Evolutionary conservation across 1,140 invertebrate genomes (phyloP), one percentile per base, ranked within the genome.

Genomic region (Aphidius ervi): DNA sequence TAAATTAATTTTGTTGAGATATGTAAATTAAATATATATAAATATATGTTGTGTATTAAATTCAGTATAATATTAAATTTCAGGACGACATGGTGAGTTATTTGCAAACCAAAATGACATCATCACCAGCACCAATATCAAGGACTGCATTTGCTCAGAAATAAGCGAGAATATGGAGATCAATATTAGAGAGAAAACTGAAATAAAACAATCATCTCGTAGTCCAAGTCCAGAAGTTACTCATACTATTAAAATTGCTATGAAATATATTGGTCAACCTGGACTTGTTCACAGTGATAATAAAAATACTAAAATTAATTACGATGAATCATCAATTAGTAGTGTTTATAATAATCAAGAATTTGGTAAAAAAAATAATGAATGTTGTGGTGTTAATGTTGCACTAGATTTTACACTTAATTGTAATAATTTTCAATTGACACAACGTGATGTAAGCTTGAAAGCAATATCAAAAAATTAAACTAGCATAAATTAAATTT

Each of bases 341-440:
- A 56, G 57, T 41, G 53, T 57, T 23, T 37, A 48, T 39, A 31
- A 31, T 23, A 46, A 54, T 52, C 20, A 41, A 56, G 4, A 31
- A 31, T 31, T 52, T 10, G 49, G 43, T 9, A 46, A 43, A 20
- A 56, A 65, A 39, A 48, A 60, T 46, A 43, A 60, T 53, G 46
- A 63, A 60, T 70, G 68, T 59, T 48, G 64, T 46, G 65, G 67
- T 57, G 65, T 69, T 43, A 71, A 70, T 57, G 67, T 71, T 23
- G 68, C 71, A 31, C 69, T 76, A 48, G 72, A 77, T 62, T 74
- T 77, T 56, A 74, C 70, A 23, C 63, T 77, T 49, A 74, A 75
- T 65, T 77, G 75, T 64, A 73, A 61, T 57, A 70, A 74, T 61
- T 53, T 76, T 52, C 68, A 70, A 64, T 66, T 77, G 52, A 74